Base-by-base conservation (phyloP, 2,888 invertebrate genomes). In the Drosophila meridiana region DNA sequence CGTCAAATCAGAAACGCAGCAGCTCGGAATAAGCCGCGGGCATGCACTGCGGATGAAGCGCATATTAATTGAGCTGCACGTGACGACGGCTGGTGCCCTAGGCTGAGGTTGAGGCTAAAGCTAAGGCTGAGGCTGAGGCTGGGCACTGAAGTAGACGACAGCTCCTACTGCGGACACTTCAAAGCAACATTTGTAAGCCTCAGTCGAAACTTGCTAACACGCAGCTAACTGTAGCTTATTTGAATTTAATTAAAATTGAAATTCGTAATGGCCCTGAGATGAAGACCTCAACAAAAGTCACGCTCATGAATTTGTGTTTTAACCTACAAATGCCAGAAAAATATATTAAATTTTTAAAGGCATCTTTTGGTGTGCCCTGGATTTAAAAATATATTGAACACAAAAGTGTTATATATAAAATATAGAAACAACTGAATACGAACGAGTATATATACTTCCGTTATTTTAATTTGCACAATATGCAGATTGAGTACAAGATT, bases 171-270 rank as follows among this genome's bases (percentile, higher is more conserved):
- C 30, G 11, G 36, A 43, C 63, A 80, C 67, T 75, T 80, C 68
- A 78, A 76, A 76, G 76, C 59, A 13, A 38, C 43, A 47, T 65
- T 38, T 40, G 20, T 40, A 47, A 53, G 75, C 55, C 48, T 59
- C 36, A 45, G 58, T 57, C 56, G 34, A 40, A 64, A 53, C 67
- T 63, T 47, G 34, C 20, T 57, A 53, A 56, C 61, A 78, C 64
- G 69, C 65, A 59, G 52, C 48, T 50, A 40, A 52, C 60, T 67
- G 38, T 64, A 40, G 57, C 71, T 68, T 67, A 78, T 71, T 71
- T 76, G 72, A 53, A 80, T 80, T 80, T 76, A 80, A 78, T 80
- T 76, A 55, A 76, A 64, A 61, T 55, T 43, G 6, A 52, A 75
- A 58, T 65, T 50, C 53, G 40, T 36, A 14, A 67, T 57, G 76